Evolutionary conservation across 1,140 invertebrate genomes (phyloP), one percentile per base, ranked within the genome.

Genomic region (Lysiphlebus fabarum): DNA sequence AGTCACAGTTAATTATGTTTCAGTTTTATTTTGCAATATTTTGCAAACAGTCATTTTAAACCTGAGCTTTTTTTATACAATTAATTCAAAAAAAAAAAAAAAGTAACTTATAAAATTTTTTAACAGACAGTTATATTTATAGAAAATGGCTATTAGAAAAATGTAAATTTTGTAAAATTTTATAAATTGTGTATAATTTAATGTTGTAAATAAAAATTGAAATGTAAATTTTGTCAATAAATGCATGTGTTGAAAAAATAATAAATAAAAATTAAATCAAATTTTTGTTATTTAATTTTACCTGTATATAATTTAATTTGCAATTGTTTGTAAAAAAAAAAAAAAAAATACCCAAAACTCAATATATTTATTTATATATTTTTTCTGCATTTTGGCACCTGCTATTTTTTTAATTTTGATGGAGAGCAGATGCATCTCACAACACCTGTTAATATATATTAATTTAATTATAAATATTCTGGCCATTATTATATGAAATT

Each of bases 1-100:
- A 59, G 50, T 48, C 58, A 59, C 51, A 37, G 40, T 59, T 6
- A 54, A 57, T 65, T 73, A 70, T 71, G 67, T 71, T 74, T 74
- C 66, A 74, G 74, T 76, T 71, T 76, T 71, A 69, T 73, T 62
- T 67, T 58, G 40, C 38, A 12, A 38, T 26, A n/a, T 43, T 50
- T 50, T 17, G 38, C 56, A 48, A 63, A 53, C 65, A 70, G 67
- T 68, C 63, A 53, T 56, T 61, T 8, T 34, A 58, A 38, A 5
- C 12, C 10, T 38, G n/a, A 43, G 44, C 43, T 6, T 56, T 14
- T n/a, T 43, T 45, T 47, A 14, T 45, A 14, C 6, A 34, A 6
- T 37, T 17, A 37, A 34, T 37, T 37, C 3, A 9, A 56, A 45
- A 26, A 26, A 36, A 12, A 26, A 17, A 17, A 43, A 7, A n/a